Conservation (phyloP, 2,113 vertebrate genomes). For the Psettodes erumei region DNA sequence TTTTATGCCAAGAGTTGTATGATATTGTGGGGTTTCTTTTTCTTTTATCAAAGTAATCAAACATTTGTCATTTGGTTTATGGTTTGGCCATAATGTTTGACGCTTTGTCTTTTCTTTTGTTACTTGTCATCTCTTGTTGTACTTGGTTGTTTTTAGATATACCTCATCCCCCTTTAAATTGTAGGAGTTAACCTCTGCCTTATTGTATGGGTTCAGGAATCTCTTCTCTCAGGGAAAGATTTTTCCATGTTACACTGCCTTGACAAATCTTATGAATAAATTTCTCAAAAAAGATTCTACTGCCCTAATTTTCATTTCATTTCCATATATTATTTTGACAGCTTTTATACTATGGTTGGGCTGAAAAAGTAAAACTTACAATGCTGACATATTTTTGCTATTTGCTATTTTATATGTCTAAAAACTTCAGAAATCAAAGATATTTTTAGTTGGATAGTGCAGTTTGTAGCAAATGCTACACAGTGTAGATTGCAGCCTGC, state of each 20-base stretch:
- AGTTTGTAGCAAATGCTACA: too few relatives aligned
- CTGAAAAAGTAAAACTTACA: background rate
- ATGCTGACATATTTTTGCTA: too few relatives aligned
- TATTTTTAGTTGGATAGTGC: too few relatives aligned
- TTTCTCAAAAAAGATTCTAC: background rate
- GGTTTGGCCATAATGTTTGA: background rate
- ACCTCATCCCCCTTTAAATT: constrained; percentile 29
- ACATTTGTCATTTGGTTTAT: constrained; percentile 8
- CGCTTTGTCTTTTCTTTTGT: background rate
- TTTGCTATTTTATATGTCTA: background rate
- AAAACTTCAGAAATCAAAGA: too few relatives aligned
- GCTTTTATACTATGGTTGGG: background rate
- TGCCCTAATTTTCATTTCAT: background rate
- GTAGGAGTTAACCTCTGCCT: constrained; percentile 32
- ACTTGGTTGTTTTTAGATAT: constrained; percentile 16
- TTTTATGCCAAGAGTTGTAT: constrained; percentile 14
- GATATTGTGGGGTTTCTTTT: background rate
- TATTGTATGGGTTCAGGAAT: constrained; percentile 4
- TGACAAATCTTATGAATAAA: constrained; percentile 57
- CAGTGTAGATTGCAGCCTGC: too few relatives aligned
- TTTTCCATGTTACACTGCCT: constrained; percentile 29
- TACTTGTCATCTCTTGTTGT: background rate
- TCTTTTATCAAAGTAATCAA: background rate
- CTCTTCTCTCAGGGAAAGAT: constrained; percentile 54
- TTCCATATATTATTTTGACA: background rate